These are phyloP conservation scores for Argentina silus DNA, from an alignment of 2,797 vertebrate species.

Conservation along the genomic window DNA sequence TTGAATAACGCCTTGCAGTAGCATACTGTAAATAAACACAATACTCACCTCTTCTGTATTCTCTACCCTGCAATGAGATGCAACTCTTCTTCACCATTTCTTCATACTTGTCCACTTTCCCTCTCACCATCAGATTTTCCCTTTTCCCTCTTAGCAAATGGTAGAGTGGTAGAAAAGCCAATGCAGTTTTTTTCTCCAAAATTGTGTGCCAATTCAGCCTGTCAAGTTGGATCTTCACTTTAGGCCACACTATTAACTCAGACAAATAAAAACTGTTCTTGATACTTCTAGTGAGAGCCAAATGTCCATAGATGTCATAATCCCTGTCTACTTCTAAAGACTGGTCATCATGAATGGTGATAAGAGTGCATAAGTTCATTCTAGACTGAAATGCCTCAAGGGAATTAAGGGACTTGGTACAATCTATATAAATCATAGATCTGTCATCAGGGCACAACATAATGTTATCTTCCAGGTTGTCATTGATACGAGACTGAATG, in stretches of 20 bases:
- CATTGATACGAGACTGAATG: neutral
- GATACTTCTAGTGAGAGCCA: neutral
- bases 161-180: neutral
- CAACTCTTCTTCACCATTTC: neutral
- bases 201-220: neutral
- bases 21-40: neutral
- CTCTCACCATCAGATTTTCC: neutral
- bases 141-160: neutral
- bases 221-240: neutral
- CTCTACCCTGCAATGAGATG: neutral
- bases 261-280: neutral
- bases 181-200: neutral
- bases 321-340: neutral
- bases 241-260: neutral
- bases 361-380: neutral
- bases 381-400: neutral
- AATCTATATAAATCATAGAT: neutral
- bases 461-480: neutral
- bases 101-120: neutral
- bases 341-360: slow-evolving; percentile 5
- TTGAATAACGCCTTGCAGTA: neutral
- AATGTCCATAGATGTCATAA: neutral
- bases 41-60: neutral
- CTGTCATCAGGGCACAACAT: neutral
- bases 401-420: neutral